Evolutionary conservation across 2,797 vertebrate genomes (phyloP).

Genomic region (Eulemur mongoz): DNA sequence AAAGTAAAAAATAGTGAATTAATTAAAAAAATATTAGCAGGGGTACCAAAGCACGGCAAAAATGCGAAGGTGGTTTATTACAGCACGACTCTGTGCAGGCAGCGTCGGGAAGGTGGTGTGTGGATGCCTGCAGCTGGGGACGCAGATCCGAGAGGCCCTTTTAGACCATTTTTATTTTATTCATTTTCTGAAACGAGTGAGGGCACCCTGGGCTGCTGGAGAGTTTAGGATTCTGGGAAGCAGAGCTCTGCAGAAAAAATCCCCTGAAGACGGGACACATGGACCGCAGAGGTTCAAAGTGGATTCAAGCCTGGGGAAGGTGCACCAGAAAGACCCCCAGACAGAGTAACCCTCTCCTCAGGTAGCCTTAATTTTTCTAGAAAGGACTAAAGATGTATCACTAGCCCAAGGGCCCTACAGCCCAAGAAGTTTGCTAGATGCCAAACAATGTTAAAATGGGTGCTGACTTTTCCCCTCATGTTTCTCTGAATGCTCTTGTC

Average conservation of each 20-base stretch:
- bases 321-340: neutral
- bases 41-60: slow-evolving; percentile 40
- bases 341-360: neutral
- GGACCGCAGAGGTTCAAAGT: neutral
- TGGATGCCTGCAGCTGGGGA: accelerated
- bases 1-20: slow-evolving; percentile 83
- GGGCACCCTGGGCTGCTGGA: neutral
- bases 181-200: neutral
- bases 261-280: too few species aligned
- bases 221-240: neutral
- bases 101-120: accelerated
- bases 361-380: neutral
- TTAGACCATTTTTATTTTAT: neutral
- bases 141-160: accelerated
- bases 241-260: neutral
- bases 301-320: neutral
- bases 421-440: neutral
- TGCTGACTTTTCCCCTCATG: too few species aligned
- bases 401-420: accelerated
- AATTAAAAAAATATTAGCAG: slow-evolving; percentile 81
- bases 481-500: neutral
- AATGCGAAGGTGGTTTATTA: slow-evolving; percentile 24
- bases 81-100: accelerated
- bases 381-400: neutral
- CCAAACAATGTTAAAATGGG: accelerated